Evolutionary conservation across 1,140 invertebrate species (phyloP).

Genomic region (Maconellicoccus hirsutus): DNA sequence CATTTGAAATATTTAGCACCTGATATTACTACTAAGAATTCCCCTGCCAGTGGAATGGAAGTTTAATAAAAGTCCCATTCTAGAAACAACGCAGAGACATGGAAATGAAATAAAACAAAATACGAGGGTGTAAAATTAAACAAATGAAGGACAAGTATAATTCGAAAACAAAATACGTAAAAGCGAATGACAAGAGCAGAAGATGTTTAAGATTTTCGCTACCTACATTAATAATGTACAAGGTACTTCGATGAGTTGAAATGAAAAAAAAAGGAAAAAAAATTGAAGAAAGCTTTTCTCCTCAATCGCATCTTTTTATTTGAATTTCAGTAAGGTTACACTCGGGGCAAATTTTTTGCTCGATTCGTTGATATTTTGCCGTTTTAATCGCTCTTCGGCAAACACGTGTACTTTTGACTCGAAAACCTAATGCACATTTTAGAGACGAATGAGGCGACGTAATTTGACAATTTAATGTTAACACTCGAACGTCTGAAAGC

Average conservation of each 20-base stretch:
- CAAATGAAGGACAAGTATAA: conserved; percentile 17
- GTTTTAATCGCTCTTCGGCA: too few species aligned
- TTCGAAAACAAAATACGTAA: background rate
- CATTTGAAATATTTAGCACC: conserved; percentile 20
- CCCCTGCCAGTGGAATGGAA: background rate
- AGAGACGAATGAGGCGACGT: background rate
- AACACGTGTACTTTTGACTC: background rate
- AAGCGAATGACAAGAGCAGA: conserved; percentile 6
- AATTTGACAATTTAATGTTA: conserved; percentile 15
- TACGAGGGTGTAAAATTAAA: conserved; percentile 16
- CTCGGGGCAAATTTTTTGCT: too few species aligned
- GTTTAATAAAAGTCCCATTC: conserved; percentile 11
- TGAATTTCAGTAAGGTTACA: background rate
- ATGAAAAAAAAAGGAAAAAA: background rate
- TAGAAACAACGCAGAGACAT: background rate
- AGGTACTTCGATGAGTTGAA: background rate
- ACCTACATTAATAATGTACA: conserved; percentile 18
- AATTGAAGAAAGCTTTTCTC: background rate
- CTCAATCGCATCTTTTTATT: background rate
- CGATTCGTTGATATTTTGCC: too few species aligned
- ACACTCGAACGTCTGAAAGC: conserved; percentile 11
- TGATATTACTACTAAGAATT: conserved; percentile 4
- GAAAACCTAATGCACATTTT: background rate
- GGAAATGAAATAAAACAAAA: conserved; percentile 18
- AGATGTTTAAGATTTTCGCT: background rate